Conservation (phyloP, 2,888 invertebrate species). For the Sepioteuthis lessoniana region DNA sequence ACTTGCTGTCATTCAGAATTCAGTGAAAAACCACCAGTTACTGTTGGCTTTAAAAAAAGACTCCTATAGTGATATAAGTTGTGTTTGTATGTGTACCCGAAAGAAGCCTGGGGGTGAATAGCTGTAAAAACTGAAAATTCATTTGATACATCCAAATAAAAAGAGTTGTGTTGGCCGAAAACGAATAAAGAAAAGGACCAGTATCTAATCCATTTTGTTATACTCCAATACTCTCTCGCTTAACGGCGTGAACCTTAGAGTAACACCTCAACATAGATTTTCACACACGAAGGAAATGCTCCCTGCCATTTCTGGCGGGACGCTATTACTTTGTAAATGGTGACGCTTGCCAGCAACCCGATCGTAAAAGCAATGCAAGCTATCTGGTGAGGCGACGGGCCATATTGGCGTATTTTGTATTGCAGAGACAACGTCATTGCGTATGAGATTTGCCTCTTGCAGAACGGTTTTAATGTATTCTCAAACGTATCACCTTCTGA, state of each 20-base stretch:
- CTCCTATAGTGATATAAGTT: too few species aligned
- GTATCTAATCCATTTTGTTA: too few species aligned
- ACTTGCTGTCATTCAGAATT: too few species aligned
- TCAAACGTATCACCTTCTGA: neutral
- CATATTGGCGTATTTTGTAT: neutral
- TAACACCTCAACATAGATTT: conserved; percentile 4
- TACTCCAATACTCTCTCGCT: too few species aligned
- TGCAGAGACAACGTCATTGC: neutral
- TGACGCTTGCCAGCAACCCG: neutral
- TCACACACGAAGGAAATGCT: neutral
- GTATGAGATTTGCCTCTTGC: neutral
- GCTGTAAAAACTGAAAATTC: too few species aligned
- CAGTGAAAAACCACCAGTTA: too few species aligned
- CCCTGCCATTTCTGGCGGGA: neutral
- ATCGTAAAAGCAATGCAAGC: neutral
- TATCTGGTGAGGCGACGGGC: neutral
- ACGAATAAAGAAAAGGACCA: too few species aligned
- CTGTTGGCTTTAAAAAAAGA: too few species aligned
- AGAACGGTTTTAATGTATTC: neutral
- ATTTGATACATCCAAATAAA: too few species aligned
- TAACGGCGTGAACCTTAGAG: neutral
- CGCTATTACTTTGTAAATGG: neutral
- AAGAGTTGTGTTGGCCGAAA: too few species aligned
- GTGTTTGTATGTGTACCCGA: too few species aligned
- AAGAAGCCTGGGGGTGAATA: too few species aligned